Conservation (phyloP, 2,888 invertebrate species). For the Agrotis ipsilon region DNA sequence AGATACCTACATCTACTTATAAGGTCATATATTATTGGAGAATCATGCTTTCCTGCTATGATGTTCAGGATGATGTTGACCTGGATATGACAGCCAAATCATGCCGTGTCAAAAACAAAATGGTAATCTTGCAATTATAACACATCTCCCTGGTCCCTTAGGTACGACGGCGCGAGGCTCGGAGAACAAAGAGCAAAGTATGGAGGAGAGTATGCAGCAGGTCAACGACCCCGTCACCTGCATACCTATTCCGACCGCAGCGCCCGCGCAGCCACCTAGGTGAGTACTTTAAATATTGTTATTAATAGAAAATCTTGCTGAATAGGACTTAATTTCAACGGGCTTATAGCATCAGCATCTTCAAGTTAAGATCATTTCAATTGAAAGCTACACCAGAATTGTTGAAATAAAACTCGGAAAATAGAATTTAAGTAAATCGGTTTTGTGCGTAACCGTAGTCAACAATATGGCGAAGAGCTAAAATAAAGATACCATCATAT, state of each 20-base stretch:
- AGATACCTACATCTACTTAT: too few species aligned
- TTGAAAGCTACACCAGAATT: too few species aligned
- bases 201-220: slow-evolving; percentile 70
- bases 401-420: too few species aligned
- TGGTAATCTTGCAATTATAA: neutral
- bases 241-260: slow-evolving; percentile 68
- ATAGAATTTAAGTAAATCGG: too few species aligned
- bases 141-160: slow-evolving; percentile 43
- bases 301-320: neutral
- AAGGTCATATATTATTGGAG: neutral
- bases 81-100: neutral
- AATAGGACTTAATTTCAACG: neutral
- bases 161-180: slow-evolving; percentile 75
- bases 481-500: too few species aligned
- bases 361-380: too few species aligned
- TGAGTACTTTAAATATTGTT: slow-evolving; percentile 47
- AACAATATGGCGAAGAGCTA: too few species aligned
- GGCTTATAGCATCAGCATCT: neutral
- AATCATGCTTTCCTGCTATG: too few species aligned
- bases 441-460: too few species aligned
- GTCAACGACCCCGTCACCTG: slow-evolving; percentile 55
- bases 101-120: slow-evolving; percentile 1
- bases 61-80: too few species aligned
- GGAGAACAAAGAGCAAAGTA: slow-evolving; percentile 76
- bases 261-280: slow-evolving; percentile 72